A percentile compares a stretch with the other conserved stretches of the same genome.
Evolutionary conservation across 2,797 vertebrate species (phyloP).

Genomic region (Argentina silus): DNA sequence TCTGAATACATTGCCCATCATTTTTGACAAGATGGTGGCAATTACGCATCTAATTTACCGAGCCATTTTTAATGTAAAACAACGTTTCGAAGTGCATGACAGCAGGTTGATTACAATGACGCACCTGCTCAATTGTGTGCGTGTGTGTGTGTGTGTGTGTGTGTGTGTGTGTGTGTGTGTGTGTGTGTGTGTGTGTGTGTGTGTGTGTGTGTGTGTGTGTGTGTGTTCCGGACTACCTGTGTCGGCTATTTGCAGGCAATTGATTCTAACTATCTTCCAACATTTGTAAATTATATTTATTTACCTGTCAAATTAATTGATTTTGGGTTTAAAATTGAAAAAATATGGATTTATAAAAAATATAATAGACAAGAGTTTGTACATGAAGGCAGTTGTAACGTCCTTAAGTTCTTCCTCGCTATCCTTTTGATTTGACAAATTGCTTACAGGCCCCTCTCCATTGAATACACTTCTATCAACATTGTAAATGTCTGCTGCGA

Average conservation of each 20-base stretch:
- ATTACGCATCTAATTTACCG: slow-evolving; percentile 74
- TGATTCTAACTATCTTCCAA: neutral
- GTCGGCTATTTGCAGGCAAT: neutral
- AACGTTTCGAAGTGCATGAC: slow-evolving; percentile 61
- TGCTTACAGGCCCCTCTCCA: no score
- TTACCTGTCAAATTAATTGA: no score
- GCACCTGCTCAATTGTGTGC: slow-evolving; percentile 51
- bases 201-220: slow-evolving; percentile 31
- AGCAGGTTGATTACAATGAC: slow-evolving; percentile 53
- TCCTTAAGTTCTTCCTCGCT: no score
- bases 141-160: neutral
- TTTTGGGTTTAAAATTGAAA: no score
- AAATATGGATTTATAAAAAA: no score
- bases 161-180: slow-evolving; percentile 8
- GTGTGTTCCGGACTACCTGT: neutral
- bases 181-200: slow-evolving; percentile 13
- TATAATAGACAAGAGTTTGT: no score
- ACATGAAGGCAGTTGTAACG: no score
- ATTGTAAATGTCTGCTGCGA: no score
- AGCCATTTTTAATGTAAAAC: slow-evolving; percentile 66
- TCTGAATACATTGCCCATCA: slow-evolving; percentile 61
- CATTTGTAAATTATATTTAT: slow-evolving; percentile 9
- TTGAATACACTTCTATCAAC: no score
- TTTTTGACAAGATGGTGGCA: slow-evolving; percentile 70
- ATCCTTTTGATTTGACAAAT: no score